These are phyloP conservation scores for Parauchenoglanis punctatus DNA, from an alignment of 2,797 vertebrate genomes.

Conservation along the genomic window DNA sequence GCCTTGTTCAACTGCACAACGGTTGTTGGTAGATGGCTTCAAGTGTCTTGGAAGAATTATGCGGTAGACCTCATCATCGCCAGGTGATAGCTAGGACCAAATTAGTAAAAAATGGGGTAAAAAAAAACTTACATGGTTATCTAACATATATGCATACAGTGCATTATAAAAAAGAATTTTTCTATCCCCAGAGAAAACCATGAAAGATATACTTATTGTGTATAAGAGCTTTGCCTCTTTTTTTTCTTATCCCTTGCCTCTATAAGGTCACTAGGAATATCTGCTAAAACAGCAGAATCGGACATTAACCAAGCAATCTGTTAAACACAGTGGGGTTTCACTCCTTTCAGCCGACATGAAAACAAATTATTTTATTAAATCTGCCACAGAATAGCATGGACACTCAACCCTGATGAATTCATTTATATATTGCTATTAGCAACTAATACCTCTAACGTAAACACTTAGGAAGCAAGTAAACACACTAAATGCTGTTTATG, in stretches of 20 bases:
- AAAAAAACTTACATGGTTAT: not conserved
- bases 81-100: not conserved
- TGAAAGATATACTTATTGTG: not conserved
- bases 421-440: slow-evolving; percentile 27
- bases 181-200: not conserved
- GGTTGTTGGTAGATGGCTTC: not conserved
- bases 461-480: slow-evolving; percentile 46
- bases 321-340: not conserved
- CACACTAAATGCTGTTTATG: slow-evolving; percentile 39
- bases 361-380: not conserved
- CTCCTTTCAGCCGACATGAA: slow-evolving; percentile 1
- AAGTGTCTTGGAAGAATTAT: not conserved
- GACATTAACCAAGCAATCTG: slow-evolving; percentile 3
- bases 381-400: not conserved
- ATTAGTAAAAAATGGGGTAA: not conserved
- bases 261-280: not conserved
- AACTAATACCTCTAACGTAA: slow-evolving; percentile 34
- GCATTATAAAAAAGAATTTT: not conserved
- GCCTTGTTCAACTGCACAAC: not conserved
- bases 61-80: not conserved
- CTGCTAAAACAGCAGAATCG: not conserved
- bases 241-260: not conserved
- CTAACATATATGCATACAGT: not conserved
- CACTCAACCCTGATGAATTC: slow-evolving; percentile 35
- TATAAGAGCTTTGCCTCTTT: not conserved